phyloP scores from a whole-genome alignment of 2,888 invertebrate species.

The Suillia variegata region DNA sequence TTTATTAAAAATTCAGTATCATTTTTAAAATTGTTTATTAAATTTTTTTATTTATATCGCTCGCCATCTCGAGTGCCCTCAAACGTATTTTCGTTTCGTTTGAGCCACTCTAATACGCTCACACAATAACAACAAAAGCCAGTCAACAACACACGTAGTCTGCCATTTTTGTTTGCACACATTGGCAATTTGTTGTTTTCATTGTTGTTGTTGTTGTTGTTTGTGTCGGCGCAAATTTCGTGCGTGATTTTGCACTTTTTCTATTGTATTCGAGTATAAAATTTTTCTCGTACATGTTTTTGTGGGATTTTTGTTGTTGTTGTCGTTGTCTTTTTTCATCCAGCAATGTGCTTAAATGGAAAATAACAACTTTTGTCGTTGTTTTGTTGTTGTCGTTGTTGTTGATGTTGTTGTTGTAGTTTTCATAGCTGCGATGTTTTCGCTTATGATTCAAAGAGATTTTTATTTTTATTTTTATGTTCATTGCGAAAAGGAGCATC shows the following conservation, averaged over 20 bases:
- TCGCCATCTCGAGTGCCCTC: too few relatives aligned
- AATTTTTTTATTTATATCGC: too few relatives aligned
- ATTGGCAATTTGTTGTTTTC: slow-evolving; percentile 39
- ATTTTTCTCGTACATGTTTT: not conserved
- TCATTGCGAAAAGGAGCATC: too few relatives aligned
- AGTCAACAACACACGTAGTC: not conserved
- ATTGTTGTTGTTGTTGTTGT: slow-evolving; percentile 17
- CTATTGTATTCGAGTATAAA: not conserved
- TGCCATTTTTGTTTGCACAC: slow-evolving; percentile 45
- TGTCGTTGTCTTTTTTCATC: not conserved
- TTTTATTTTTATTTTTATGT: too few relatives aligned
- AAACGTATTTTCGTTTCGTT: too few relatives aligned
- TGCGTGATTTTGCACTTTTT: slow-evolving; percentile 39
- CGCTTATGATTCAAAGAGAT: too few relatives aligned
- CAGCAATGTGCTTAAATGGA: not conserved
- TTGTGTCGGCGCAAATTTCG: slow-evolving; percentile 3
- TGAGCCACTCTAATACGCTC: not conserved
- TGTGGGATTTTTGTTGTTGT: slow-evolving; percentile 26
- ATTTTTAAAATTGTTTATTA: too few relatives aligned
- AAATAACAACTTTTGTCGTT: not conserved
- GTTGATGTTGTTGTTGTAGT: too few relatives aligned
- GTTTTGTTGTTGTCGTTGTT: too few relatives aligned
- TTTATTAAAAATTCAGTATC: too few relatives aligned
- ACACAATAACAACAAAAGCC: not conserved
- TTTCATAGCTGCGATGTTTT: too few relatives aligned